Evolutionary conservation across 1,140 invertebrate genomes (phyloP).

Genomic region (Ceratitis capitata): DNA sequence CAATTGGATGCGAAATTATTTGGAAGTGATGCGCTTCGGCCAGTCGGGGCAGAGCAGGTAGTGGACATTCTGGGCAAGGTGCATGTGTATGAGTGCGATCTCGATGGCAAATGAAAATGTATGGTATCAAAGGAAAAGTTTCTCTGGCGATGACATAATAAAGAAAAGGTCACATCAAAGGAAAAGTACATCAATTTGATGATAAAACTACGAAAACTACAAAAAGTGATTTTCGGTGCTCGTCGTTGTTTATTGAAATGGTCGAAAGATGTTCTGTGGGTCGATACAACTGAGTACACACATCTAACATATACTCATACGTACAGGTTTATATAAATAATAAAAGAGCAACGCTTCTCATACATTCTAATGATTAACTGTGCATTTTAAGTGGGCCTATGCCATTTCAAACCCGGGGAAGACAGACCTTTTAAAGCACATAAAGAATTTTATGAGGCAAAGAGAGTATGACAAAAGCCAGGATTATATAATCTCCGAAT

Average conservation of each 20-base stretch:
- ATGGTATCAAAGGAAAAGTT: slow-evolving; percentile 15
- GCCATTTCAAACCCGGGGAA: too few species aligned
- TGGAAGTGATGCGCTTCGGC: not conserved
- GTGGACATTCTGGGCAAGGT: not conserved
- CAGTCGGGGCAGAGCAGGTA: too few species aligned
- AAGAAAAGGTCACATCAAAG: slow-evolving; percentile 20
- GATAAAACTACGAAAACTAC: not conserved
- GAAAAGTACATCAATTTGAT: not conserved
- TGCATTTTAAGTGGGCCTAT: too few species aligned
- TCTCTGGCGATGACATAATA: not conserved
- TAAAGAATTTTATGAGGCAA: too few species aligned
- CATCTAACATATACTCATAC: too few species aligned
- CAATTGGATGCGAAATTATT: slow-evolving; percentile 20
- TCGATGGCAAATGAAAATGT: not conserved
- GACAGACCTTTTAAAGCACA: too few species aligned
- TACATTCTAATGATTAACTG: too few species aligned
- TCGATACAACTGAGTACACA: too few species aligned
- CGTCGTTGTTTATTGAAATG: not conserved
- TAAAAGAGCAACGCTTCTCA: not conserved
- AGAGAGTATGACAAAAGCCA: too few species aligned
- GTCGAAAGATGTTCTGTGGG: not conserved
- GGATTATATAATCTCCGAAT: too few species aligned
- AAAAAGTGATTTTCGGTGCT: not conserved
- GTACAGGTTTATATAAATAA: not conserved
- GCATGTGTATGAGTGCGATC: not conserved